Evolutionary conservation across 2,888 invertebrate genomes (phyloP), one percentile per base, ranked within the genome.

Genomic region (Heteromyza rotundicornis): DNA sequence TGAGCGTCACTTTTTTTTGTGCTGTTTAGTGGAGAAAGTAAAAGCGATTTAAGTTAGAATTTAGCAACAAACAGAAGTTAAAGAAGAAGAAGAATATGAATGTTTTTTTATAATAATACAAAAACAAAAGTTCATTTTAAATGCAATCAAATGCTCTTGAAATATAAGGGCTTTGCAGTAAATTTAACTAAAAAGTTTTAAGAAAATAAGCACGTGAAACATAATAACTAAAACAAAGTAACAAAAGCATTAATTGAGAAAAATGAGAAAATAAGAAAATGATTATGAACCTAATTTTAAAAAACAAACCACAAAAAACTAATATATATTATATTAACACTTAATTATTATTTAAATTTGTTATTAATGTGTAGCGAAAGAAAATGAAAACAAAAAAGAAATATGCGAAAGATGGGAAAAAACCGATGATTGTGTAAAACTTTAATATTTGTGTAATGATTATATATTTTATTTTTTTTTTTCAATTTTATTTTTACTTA

Each of bases 261-360:
- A n/a, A n/a, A n/a, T n/a, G n/a, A n/a, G n/a, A n/a, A n/a, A n/a
- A n/a, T n/a, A n/a, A n/a, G n/a, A n/a, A 47, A 47, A 19, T 19
- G 20, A 19, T 17, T 20, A 20, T 19, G n/a, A n/a, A n/a, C 8
- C 47, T 17, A 47, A 20, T 20, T 17, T 47, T 19, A 47, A 47
- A 8, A 3, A 47, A 19, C 5, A 19, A 7, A 47, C 14, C 17
- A 47, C 5, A n/a, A n/a, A n/a, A n/a, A 7, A 19, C 20, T 17
- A 32, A 53, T 44, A 54, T 16, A n/a, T 56, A 57, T 44, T n/a
- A n/a, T 19, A 24, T n/a, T 49, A 60, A 55, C n/a, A 23, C 52
- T 63, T 62, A 56, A 64, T 63, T 60, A 58, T 63, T 66, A 24
- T 49, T 44, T 61, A n/a, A 58, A n/a, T n/a, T 49, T 24, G 44